Evolutionary conservation across 2,888 invertebrate species (phyloP).

Genomic region (Tigriopus californicus): DNA sequence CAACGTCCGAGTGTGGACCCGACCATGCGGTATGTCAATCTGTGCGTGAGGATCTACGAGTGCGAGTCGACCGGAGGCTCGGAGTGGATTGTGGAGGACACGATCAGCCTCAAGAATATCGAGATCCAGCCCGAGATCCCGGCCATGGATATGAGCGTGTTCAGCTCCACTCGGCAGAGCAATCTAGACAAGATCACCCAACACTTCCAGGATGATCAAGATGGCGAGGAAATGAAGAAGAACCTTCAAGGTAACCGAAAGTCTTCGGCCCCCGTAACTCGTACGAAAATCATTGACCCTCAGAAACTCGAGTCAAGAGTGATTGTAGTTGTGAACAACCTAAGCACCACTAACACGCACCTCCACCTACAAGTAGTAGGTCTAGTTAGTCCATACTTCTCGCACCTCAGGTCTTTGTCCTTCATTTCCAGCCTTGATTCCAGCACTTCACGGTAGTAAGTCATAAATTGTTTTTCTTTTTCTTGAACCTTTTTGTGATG

Average conservation of each 20-base stretch:
- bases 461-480: too few species aligned
- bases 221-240: not conserved
- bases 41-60: constrained; percentile 90
- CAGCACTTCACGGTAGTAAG: too few species aligned
- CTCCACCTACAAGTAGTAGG: too few species aligned
- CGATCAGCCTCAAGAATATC: constrained; percentile 79
- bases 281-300: too few species aligned
- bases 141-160: constrained; percentile 1
- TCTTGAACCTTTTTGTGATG: too few species aligned
- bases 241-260: not conserved
- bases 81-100: constrained; percentile 81
- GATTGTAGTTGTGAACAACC: too few species aligned
- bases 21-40: constrained; percentile 63
- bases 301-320: too few species aligned
- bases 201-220: not conserved
- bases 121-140: constrained; percentile 36
- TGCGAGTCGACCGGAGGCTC: constrained; percentile 90
- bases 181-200: not conserved
- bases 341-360: too few species aligned
- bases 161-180: not conserved
- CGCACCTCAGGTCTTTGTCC: too few species aligned
- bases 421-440: too few species aligned
- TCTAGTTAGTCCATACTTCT: too few species aligned
- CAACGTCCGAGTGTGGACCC: constrained; percentile 52
- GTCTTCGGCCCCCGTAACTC: too few species aligned